A percentile compares a stretch with the other conserved stretches of the same genome.
These are phyloP conservation scores for Phylloscopus trochilus DNA, from an alignment of 2,113 vertebrate genomes.

Conservation along the genomic window DNA sequence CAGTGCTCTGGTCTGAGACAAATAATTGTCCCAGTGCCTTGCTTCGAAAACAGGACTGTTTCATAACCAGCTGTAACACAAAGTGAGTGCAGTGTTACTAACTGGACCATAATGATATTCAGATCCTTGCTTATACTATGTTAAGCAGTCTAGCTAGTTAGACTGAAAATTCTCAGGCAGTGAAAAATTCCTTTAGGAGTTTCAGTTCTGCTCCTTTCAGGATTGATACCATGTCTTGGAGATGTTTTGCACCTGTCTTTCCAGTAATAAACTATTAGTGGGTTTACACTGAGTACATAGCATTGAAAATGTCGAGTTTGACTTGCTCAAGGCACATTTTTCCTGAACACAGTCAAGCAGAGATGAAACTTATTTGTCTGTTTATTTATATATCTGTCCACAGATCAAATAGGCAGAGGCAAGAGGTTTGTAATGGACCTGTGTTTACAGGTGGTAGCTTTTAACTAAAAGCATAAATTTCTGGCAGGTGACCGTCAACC, in stretches of 20 bases:
- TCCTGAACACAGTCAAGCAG: neutral
- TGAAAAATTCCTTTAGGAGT: neutral
- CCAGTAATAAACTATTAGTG: neutral
- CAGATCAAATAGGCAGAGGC: neutral
- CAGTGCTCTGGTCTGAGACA: accelerated
- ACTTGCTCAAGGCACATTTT: neutral
- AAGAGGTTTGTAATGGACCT: neutral
- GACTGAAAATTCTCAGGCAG: neutral
- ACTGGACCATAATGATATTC: neutral
- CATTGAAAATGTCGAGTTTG: neutral
- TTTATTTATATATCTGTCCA: neutral
- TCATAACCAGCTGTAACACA: neutral
- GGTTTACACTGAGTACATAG: accelerated
- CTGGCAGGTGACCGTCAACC: neutral
- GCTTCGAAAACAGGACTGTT: neutral
- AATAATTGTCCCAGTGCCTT: neutral
- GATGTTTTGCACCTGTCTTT: neutral
- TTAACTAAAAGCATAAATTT: neutral
- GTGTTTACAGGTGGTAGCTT: neutral
- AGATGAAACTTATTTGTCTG: neutral
- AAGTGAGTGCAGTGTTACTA: neutral
- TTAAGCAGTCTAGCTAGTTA: neutral
- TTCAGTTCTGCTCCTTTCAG: neutral
- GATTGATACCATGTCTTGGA: neutral
- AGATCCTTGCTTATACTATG: neutral